Conservation (phyloP, 2,113 vertebrate species). For the Holacanthus passer region DNA sequence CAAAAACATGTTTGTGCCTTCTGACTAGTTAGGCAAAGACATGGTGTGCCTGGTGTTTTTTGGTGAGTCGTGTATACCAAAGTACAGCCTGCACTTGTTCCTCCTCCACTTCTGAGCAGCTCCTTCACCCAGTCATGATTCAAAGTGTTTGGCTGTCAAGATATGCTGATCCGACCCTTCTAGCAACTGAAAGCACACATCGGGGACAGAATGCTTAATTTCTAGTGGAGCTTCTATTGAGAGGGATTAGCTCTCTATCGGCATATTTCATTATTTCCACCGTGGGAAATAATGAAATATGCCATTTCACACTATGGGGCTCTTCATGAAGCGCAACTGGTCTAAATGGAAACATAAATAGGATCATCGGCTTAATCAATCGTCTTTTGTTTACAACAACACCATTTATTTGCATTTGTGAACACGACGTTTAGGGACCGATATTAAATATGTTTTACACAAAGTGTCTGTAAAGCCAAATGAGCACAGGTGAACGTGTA, state of each 20-base stretch:
- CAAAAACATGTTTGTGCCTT: background rate
- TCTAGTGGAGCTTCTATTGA: constrained; percentile 34
- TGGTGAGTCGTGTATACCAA: constrained; percentile 7
- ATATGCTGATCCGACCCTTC: constrained; percentile 60
- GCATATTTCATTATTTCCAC: constrained; percentile 46
- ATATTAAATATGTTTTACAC: constrained; percentile 33
- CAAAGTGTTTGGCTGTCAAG: constrained; percentile 45
- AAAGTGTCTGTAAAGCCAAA: constrained; percentile 28
- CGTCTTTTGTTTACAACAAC: constrained; percentile 37
- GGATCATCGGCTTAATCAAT: constrained; percentile 57
- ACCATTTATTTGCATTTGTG: constrained; percentile 36
- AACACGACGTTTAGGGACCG: constrained; percentile 33
- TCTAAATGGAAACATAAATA: constrained; percentile 59
- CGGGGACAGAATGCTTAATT: constrained; percentile 58
- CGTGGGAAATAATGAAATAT: constrained; percentile 54
- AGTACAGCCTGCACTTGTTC: constrained; percentile 12
- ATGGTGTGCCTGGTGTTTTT: constrained; percentile 2
- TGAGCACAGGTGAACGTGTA: background rate
- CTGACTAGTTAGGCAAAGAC: background rate
- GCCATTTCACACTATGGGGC: constrained; percentile 37
- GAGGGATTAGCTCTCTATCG: constrained; percentile 53
- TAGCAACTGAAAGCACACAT: constrained; percentile 41
- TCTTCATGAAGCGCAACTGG: constrained; percentile 36
- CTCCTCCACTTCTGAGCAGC: constrained; percentile 40
- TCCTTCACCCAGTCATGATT: constrained; percentile 19